Percentiles rank a stretch among this genome's conserved stretches.
Conservation (phyloP, 2,113 vertebrate species). For the Brevimyrus niger region DNA sequence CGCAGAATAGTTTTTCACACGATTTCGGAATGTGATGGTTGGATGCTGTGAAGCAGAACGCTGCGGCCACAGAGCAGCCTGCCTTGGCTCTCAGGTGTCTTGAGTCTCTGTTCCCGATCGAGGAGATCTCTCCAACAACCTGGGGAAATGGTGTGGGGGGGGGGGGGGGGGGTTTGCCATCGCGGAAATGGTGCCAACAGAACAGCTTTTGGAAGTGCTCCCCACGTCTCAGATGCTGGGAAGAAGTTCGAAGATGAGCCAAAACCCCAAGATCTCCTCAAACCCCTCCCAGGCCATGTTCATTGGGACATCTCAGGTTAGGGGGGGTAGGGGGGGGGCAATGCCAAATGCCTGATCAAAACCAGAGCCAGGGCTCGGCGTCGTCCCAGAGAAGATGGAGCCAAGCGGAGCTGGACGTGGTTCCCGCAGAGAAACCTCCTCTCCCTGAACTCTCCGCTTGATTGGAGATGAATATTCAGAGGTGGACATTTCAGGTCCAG, state of each 20-base stretch:
- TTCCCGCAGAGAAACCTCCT: conserved; percentile 22
- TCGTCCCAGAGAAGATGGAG: conserved; percentile 13
- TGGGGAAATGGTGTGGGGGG: background rate
- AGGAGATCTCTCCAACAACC: conserved; percentile 22
- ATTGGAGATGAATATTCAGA: conserved; percentile 19
- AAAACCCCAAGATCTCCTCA: background rate
- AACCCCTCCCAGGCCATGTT: background rate
- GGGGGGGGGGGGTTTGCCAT: background rate
- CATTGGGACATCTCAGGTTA: background rate
- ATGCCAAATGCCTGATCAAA: conserved; percentile 20
- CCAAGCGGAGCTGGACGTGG: conserved; percentile 24
- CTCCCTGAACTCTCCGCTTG: conserved; percentile 22
- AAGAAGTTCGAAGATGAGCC: background rate
- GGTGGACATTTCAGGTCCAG: no score
- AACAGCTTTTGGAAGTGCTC: background rate
- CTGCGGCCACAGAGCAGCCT: background rate
- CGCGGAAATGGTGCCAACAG: conserved; percentile 11
- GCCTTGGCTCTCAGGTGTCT: background rate
- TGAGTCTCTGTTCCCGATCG: conserved; percentile 22
- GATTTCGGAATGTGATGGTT: conserved; percentile 22
- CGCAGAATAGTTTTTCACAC: conserved; percentile 29
- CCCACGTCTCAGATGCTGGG: background rate
- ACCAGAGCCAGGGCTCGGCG: conserved; percentile 27
- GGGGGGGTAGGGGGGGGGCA: background rate
- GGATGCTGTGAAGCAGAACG: conserved; percentile 23